phyloP scores from a whole-genome alignment of 2,888 invertebrate species.

The Cerastis rubricosa region DNA sequence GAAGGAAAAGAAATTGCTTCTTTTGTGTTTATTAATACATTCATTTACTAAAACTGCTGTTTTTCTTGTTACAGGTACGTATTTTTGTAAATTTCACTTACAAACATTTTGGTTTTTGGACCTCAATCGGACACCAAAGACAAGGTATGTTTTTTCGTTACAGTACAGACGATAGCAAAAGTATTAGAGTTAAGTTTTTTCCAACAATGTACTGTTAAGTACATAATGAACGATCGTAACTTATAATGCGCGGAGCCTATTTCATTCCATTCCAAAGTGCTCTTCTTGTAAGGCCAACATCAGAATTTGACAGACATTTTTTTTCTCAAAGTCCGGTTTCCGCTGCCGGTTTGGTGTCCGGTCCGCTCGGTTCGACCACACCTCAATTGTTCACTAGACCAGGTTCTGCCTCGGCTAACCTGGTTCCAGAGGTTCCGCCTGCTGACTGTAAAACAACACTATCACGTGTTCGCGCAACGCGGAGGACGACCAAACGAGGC shows the following conservation, averaged over 20 bases:
- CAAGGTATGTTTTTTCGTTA: slow-evolving; percentile 69
- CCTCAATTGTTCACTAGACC: neutral
- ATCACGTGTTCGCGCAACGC: neutral
- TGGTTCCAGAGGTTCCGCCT: neutral
- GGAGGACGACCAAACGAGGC: slow-evolving; percentile 36
- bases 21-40: neutral
- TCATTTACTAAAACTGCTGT: neutral
- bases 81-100: slow-evolving; percentile 47
- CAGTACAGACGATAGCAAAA: slow-evolving; percentile 66
- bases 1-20: neutral
- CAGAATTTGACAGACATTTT: neutral
- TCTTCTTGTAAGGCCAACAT: neutral
- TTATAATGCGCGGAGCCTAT: neutral
- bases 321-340: neutral
- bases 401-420: neutral
- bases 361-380: neutral
- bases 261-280: neutral
- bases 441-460: neutral
- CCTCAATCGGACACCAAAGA: slow-evolving; percentile 35
- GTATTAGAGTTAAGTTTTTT: slow-evolving; percentile 20
- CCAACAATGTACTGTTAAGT: neutral
- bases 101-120: slow-evolving; percentile 42
- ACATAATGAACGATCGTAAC: neutral
- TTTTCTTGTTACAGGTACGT: slow-evolving; percentile 69
- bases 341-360: neutral